These are phyloP conservation scores for Phortica okadai DNA, from an alignment of 2,888 invertebrate species.

Conservation along the genomic window DNA sequence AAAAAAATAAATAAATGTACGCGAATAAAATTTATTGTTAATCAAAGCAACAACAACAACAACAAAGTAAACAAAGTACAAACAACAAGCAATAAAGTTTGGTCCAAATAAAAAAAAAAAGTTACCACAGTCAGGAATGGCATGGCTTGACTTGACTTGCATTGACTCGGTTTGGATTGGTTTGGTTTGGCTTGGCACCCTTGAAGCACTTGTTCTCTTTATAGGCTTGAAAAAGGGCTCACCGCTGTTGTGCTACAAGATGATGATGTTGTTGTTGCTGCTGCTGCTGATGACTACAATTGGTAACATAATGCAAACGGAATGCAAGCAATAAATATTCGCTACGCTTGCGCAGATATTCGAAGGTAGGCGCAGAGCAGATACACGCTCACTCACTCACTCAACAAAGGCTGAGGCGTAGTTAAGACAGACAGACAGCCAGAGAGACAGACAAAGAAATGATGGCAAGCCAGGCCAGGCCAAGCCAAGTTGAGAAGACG, in stretches of 20 bases:
- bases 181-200: background rate
- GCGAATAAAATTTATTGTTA: constrained; percentile 43
- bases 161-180: too few relatives aligned
- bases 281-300: constrained; percentile 39
- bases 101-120: background rate
- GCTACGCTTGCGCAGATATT: constrained; percentile 58
- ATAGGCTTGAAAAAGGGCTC: background rate
- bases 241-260: background rate
- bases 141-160: too few relatives aligned
- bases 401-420: background rate
- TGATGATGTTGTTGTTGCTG: constrained; percentile 14
- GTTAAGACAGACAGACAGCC: background rate
- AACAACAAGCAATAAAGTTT: constrained; percentile 14
- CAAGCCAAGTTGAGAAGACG: background rate
- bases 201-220: constrained; percentile 13
- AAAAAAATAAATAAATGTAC: constrained; percentile 10
- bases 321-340: constrained; percentile 70
- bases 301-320: constrained; percentile 66
- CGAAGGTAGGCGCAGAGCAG: background rate
- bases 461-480: background rate
- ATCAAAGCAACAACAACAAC: constrained; percentile 33
- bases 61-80: constrained; percentile 6
- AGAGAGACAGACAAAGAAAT: too few relatives aligned
- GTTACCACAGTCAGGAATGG: background rate
- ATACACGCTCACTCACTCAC: background rate